Percentiles rank a stretch among this genome's conserved stretches.
Conservation (phyloP, 1,140 invertebrate genomes). For the Ylistrum balloti region DNA sequence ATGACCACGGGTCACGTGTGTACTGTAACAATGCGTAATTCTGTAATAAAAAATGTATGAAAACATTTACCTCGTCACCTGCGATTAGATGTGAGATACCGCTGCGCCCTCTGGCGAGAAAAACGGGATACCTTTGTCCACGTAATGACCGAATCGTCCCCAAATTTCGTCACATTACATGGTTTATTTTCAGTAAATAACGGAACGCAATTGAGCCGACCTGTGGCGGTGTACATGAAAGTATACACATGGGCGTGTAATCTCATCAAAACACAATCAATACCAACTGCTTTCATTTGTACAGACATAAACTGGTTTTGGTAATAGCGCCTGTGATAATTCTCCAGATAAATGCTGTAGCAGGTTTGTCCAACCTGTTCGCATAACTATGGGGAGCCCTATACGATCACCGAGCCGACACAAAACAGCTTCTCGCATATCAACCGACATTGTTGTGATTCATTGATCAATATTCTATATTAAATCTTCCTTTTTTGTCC, state of each 20-base stretch:
- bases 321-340: neutral
- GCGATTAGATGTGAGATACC: neutral
- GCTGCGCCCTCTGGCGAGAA: constrained; percentile 1
- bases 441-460: too few species aligned
- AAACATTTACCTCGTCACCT: neutral
- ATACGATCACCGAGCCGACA: neutral
- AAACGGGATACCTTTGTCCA: constrained; percentile 5
- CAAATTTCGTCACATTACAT: neutral
- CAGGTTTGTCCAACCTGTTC: constrained; percentile 37
- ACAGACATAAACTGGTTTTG: neutral
- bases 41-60: neutral
- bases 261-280: constrained; percentile 34
- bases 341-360: constrained; percentile 16
- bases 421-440: neutral
- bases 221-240: neutral
- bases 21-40: neutral
- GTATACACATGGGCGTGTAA: neutral
- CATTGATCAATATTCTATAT: too few species aligned
- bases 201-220: constrained; percentile 3
- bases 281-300: constrained; percentile 8
- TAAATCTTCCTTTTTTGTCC: too few species aligned
- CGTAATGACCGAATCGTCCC: constrained; percentile 11
- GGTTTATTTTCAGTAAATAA: constrained; percentile 1
- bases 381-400: neutral
- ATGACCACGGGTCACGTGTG: neutral